Conservation (phyloP, 2,797 vertebrate genomes). For the Lagorchestes hirsutus region DNA sequence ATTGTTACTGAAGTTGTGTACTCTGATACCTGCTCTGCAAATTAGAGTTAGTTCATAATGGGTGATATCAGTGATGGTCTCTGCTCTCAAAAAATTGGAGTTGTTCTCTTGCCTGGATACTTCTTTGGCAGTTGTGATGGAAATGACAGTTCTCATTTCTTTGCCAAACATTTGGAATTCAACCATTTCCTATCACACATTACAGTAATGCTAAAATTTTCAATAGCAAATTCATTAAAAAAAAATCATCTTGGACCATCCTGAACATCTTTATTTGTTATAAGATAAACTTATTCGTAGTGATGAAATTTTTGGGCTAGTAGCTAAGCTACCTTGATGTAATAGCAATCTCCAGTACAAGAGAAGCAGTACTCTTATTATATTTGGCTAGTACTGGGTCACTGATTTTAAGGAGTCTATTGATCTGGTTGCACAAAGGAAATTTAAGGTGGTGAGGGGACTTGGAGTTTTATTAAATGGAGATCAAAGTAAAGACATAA, state of each 20-base stretch:
- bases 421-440: neutral
- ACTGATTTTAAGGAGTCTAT: neutral
- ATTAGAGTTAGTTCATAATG: constrained; percentile 41
- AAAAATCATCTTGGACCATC: neutral
- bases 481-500: neutral
- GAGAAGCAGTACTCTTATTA: neutral
- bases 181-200: neutral
- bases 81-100: neutral
- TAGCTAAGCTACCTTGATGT: neutral
- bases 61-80: neutral
- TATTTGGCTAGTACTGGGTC: neutral
- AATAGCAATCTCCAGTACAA: neutral
- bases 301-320: neutral
- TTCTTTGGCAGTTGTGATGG: neutral
- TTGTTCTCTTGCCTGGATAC: constrained; percentile 40
- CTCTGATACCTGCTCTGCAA: constrained; percentile 52
- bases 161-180: neutral
- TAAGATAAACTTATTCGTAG: neutral
- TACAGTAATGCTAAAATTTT: constrained; percentile 7
- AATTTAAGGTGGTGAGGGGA: neutral
- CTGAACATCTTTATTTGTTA: neutral
- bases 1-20: constrained; percentile 23
- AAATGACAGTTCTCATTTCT: neutral
- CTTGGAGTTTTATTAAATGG: neutral
- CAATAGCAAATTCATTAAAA: neutral